A percentile compares a stretch with the other conserved stretches of the same genome.
These are phyloP conservation scores for Cerastis leucographa DNA, from an alignment of 2,888 invertebrate species.

Conservation along the genomic window DNA sequence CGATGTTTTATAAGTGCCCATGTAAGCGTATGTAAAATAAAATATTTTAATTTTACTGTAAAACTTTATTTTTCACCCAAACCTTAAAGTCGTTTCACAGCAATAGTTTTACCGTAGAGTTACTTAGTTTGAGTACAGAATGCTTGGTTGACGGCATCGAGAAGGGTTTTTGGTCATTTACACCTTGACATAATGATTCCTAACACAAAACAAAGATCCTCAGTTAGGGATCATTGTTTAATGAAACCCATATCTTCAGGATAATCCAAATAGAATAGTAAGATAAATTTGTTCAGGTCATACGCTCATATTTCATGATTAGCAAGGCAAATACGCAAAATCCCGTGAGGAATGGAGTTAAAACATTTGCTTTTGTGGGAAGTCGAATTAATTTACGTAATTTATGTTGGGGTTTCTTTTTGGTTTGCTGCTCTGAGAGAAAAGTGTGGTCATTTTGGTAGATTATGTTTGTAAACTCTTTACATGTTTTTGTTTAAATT, in stretches of 20 bases:
- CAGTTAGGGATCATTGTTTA: not conserved
- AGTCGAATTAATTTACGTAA: conserved; percentile 52
- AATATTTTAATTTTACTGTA: too few relatives aligned
- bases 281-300: conserved; percentile 43
- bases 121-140: not conserved
- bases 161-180: too few relatives aligned
- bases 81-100: not conserved
- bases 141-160: not conserved
- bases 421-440: conserved; percentile 1
- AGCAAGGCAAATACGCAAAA: conserved; percentile 35
- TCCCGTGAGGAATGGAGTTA: conserved; percentile 39
- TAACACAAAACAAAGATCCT: not conserved
- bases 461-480: not conserved
- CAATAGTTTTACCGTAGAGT: too few relatives aligned
- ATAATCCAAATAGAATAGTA: conserved; percentile 12
- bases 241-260: conserved; percentile 14
- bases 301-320: conserved; percentile 48
- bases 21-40: too few relatives aligned
- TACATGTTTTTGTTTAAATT: not conserved
- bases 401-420: conserved; percentile 18
- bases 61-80: too few relatives aligned
- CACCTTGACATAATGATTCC: not conserved
- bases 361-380: conserved; percentile 53
- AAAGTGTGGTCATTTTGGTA: conserved; percentile 23
- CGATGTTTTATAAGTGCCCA: too few relatives aligned